phyloP scores from a whole-genome alignment of 2,888 invertebrate genomes.

The Metacarcinus magister region DNA sequence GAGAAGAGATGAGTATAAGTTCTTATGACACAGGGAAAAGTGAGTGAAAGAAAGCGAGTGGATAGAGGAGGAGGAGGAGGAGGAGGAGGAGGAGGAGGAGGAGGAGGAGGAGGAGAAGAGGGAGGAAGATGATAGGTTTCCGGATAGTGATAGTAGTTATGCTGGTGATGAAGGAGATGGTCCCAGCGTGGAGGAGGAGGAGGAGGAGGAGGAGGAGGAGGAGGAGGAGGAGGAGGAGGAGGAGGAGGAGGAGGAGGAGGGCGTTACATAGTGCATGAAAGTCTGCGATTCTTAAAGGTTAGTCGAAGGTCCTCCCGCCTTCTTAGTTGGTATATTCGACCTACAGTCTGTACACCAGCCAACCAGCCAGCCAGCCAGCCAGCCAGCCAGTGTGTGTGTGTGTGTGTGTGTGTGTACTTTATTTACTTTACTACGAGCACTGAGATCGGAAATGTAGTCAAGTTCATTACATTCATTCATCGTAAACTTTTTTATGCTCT shows the following conservation, averaged over 20 bases:
- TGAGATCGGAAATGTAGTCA: too few species aligned
- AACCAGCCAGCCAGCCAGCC: background rate
- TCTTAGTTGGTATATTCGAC: background rate
- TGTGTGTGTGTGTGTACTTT: too few species aligned
- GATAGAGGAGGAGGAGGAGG: background rate
- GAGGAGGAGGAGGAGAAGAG: background rate
- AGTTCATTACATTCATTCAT: background rate
- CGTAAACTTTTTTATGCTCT: too few species aligned
- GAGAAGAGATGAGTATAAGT: background rate
- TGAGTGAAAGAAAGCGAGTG: background rate
- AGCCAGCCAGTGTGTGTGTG: background rate
- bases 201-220: too few species aligned
- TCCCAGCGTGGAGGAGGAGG: too few species aligned
- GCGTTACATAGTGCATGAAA: background rate
- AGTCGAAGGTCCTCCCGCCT: conserved; percentile 6
- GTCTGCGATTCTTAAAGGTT: conserved; percentile 40
- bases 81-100: background rate
- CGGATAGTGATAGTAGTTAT: background rate
- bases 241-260: background rate
- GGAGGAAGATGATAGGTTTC: background rate
- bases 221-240: background rate
- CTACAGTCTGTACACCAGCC: background rate
- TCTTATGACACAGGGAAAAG: background rate
- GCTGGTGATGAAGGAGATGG: too few species aligned
- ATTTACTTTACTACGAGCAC: too few species aligned